Percentiles rank a stretch among this genome's conserved stretches.
Conservation (phyloP, 2,888 invertebrate species). For the Synanthedon tipuliformis region DNA sequence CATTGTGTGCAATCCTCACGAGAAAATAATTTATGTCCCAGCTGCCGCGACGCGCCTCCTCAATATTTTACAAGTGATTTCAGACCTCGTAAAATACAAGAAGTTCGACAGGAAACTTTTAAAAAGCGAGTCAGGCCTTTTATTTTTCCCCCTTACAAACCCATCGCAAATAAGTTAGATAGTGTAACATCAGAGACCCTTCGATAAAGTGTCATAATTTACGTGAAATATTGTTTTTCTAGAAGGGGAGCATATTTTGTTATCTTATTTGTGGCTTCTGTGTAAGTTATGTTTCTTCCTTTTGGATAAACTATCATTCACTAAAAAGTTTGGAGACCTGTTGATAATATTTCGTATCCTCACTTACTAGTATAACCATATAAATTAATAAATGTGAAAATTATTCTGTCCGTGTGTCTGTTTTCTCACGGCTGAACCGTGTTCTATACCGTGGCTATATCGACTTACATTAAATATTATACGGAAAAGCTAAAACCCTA, state of each 20-base stretch:
- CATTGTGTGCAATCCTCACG: constrained; percentile 20
- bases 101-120: constrained; percentile 42
- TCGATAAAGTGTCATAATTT: constrained; percentile 61
- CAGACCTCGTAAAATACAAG: constrained; percentile 45
- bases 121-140: constrained; percentile 38
- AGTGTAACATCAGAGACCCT: constrained; percentile 56
- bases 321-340: constrained; percentile 26
- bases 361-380: too few species aligned
- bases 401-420: too few species aligned
- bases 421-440: too few species aligned
- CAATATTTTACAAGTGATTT: constrained; percentile 52
- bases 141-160: constrained; percentile 49
- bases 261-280: constrained; percentile 39
- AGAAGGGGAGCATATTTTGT: constrained; percentile 37
- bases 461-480: too few species aligned
- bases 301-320: constrained; percentile 18
- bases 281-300: constrained; percentile 30
- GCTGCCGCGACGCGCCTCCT: constrained; percentile 28
- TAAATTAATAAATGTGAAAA: too few species aligned
- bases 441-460: too few species aligned
- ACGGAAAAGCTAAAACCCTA: too few species aligned
- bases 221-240: constrained; percentile 52
- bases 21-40: constrained; percentile 35
- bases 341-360: constrained; percentile 18
- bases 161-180: constrained; percentile 45